Conservation (phyloP, 1,140 invertebrate species). For the Riptortus pedestris region DNA sequence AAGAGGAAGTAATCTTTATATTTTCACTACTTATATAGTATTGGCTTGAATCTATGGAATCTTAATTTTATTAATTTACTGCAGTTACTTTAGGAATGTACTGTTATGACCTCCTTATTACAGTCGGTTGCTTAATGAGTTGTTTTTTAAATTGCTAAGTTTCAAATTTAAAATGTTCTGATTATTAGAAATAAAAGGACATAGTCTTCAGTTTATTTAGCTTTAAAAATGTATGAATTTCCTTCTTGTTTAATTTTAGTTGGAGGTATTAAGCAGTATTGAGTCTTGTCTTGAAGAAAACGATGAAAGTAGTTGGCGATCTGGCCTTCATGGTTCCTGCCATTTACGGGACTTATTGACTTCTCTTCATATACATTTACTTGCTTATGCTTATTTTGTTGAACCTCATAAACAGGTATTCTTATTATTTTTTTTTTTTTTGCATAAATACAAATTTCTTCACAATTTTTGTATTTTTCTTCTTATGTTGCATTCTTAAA, state of each 20-base stretch:
- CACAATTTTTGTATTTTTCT: not conserved
- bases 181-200: no score
- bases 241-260: conserved; percentile 18
- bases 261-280: conserved; percentile 23
- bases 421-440: not conserved
- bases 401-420: conserved; percentile 10
- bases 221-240: not conserved
- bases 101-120: no score
- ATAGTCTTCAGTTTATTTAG: no score
- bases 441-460: not conserved
- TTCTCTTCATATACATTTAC: conserved; percentile 49
- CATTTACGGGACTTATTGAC: conserved; percentile 35
- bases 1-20: no score
- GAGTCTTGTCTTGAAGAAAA: conserved; percentile 17
- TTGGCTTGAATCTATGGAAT: no score
- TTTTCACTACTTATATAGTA: no score
- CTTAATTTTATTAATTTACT: no score
- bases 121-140: no score
- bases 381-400: conserved; percentile 39
- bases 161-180: no score
- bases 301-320: conserved; percentile 18
- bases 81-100: no score
- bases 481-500: not conserved
- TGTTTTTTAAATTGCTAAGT: no score
- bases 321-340: conserved; percentile 5